These are phyloP conservation scores for Agriotes lineatus DNA, from an alignment of 2,888 invertebrate genomes.

Conservation along the genomic window DNA sequence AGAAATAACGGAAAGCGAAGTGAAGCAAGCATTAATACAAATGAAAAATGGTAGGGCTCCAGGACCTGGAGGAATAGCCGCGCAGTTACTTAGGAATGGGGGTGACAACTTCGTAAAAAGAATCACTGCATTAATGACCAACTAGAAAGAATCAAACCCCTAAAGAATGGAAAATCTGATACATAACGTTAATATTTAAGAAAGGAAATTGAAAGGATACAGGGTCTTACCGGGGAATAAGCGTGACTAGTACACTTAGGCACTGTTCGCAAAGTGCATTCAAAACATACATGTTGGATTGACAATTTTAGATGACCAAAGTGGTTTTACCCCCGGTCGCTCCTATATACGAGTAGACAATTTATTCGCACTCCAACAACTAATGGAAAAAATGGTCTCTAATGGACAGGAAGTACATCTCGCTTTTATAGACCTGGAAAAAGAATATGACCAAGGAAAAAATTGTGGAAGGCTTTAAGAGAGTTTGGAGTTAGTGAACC, in stretches of 20 bases:
- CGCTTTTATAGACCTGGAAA: background rate
- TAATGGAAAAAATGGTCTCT: background rate
- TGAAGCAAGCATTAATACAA: too few species aligned
- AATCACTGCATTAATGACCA: background rate
- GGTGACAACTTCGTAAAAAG: background rate
- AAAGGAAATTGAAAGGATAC: background rate
- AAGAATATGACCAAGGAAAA: background rate
- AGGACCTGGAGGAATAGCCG: background rate
- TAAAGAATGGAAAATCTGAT: too few species aligned
- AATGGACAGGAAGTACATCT: background rate
- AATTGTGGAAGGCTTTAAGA: background rate
- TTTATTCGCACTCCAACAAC: background rate
- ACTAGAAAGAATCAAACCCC: background rate
- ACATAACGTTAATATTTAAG: background rate
- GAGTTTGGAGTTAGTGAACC: background rate
- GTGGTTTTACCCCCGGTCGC: background rate
- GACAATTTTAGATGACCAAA: background rate
- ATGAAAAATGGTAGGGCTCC: background rate
- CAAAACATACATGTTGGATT: too few species aligned
- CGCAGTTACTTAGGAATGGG: background rate
- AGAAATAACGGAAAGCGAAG: conserved; percentile 14
- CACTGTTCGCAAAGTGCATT: background rate
- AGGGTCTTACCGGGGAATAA: background rate
- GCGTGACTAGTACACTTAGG: background rate
- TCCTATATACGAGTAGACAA: background rate